Base-by-base conservation (phyloP, 2,888 invertebrate genomes). In the Sarcophaga subvicina region DNA sequence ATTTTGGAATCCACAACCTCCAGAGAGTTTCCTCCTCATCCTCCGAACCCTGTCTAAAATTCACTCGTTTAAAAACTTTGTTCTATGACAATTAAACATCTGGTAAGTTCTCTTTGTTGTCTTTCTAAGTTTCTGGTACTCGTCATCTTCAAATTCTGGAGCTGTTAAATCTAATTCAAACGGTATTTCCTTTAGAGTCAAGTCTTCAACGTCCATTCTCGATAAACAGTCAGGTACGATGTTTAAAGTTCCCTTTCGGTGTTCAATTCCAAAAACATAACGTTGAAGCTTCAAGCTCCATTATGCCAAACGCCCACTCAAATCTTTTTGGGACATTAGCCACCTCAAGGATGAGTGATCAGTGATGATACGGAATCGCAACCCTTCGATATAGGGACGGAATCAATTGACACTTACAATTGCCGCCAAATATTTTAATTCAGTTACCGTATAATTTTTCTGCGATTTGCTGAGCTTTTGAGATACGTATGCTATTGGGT, bases 401-500 rank as follows among this genome's bases (percentile, higher is more conserved):
- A 79, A 79, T 8, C 54, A 25, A 3, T 79, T 17, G 0, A 75
- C 64, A 17, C 75, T 45, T 2, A 70, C 37, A 4, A 84, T 47
- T 1, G 76, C 75, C 6, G 83, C 79, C 27, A 84, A 17, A n/a
- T 63, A 71, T 37, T 71, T 49, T 5, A 79, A 25, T 25, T 25
- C 25, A 25, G 25, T 25, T 3, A 25, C 25, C 25, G 25, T 25
- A 25, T 25, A 25, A 17, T 77, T 77, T 2, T 63, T 62, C 22
- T 71, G 79, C 14, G 79, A 12, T 59, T 66, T 60, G 12, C 72
- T 80, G 4, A 80, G 6, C 10, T 73, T 72, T n/a, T 80, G 64
- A 1, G 71, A 80, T 4, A 78, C 63, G 49, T 63, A 78, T 8
- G 78, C 22, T 8, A 70, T 78, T 4, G 70, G 70, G 5, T 17